phyloP scores from a whole-genome alignment of 2,113 vertebrate genomes.

The rat (Rattus norvegicus) region DNA sequence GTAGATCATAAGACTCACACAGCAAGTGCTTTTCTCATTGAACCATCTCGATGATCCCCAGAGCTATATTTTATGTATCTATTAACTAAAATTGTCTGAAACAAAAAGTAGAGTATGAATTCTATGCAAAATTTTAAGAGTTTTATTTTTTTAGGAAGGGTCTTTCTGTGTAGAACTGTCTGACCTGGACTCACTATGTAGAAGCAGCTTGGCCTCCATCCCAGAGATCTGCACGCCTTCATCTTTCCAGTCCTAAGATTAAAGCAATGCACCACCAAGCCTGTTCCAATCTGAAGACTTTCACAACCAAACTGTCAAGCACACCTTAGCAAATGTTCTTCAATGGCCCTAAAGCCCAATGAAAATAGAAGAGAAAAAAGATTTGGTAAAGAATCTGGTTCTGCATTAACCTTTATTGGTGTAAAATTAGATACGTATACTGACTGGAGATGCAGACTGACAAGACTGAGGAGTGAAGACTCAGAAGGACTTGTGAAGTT shows the following conservation, averaged over 20 bases:
- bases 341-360: not conserved
- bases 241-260: not conserved
- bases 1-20: too few relatives aligned
- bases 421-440: not conserved
- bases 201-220: not conserved
- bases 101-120: not conserved
- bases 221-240: not conserved
- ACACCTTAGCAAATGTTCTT: not conserved
- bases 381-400: not conserved
- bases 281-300: not conserved
- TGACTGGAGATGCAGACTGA: not conserved
- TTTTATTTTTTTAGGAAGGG: not conserved
- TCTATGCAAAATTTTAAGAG: slow-evolving; percentile 15
- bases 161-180: not conserved
- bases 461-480: not conserved
- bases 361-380: not conserved
- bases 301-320: not conserved
- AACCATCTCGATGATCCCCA: too few relatives aligned
- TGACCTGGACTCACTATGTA: not conserved
- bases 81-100: not conserved
- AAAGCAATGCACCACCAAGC: not conserved
- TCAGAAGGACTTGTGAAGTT: not conserved
- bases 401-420: not conserved
- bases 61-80: not conserved
- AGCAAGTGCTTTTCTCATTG: not conserved